A percentile compares a stretch with the other conserved stretches of the same genome.
phyloP scores from a whole-genome alignment of 1,140 invertebrate species.

The Coelopa frigida region DNA sequence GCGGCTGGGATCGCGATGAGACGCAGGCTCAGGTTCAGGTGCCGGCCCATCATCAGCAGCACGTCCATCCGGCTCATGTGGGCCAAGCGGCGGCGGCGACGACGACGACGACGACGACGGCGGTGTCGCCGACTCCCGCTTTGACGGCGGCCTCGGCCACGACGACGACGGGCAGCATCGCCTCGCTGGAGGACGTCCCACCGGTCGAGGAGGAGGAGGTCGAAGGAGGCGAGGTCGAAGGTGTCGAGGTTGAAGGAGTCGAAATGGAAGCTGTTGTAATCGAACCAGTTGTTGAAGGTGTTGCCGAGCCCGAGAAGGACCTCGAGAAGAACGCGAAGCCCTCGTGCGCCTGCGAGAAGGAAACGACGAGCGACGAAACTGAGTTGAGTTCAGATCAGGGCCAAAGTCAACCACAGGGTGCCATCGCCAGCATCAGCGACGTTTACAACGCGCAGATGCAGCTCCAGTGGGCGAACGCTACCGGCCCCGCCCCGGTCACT shows the following conservation, averaged over 20 bases:
- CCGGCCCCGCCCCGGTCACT: conserved; percentile 10
- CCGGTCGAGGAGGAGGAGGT: conserved; percentile 15
- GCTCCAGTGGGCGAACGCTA: conserved; percentile 5
- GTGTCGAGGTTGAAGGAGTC: not conserved
- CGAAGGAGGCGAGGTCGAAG: conserved; percentile 4
- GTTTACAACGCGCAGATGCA: conserved; percentile 44
- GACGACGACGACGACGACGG: not conserved
- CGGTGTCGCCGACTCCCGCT: not conserved
- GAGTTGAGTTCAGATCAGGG: too few species aligned
- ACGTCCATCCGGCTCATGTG: conserved; percentile 10
- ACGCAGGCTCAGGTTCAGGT: conserved; percentile 43
- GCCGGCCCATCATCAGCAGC: conserved; percentile 13
- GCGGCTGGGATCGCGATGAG: conserved; percentile 76
- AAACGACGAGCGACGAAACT: not conserved
- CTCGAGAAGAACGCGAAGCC: not conserved
- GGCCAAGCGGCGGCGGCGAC: too few species aligned
- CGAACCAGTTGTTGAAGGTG: conserved; percentile 17
- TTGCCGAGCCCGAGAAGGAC: not conserved
- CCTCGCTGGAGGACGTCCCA: conserved; percentile 37
- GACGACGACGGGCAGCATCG: too few species aligned
- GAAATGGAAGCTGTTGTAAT: not conserved
- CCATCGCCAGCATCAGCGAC: conserved; percentile 41
- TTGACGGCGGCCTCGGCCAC: not conserved
- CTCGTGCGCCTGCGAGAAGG: conserved; percentile 3
- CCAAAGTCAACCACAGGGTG: not conserved